These are phyloP conservation scores for Drosophila oshimai DNA, from an alignment of 1,140 invertebrate genomes.

Conservation along the genomic window DNA sequence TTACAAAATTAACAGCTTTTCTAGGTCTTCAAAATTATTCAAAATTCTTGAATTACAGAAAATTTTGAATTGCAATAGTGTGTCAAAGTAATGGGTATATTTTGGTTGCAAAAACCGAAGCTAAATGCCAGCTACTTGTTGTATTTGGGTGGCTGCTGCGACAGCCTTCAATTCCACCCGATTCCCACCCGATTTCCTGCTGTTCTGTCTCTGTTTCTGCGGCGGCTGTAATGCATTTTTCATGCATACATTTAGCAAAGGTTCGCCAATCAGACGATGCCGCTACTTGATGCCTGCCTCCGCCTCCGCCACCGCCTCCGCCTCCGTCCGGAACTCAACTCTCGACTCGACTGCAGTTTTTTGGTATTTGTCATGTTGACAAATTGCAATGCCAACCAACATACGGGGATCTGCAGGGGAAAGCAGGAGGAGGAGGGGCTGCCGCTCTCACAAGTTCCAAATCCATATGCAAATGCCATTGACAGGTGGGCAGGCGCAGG, in stretches of 20 bases:
- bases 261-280: conserved; percentile 64
- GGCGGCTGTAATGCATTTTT: conserved; percentile 69
- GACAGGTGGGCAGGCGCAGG: conserved; percentile 55
- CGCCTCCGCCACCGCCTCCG: not conserved
- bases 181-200: not conserved
- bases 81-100: not conserved
- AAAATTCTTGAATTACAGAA: no score
- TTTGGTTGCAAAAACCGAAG: not conserved
- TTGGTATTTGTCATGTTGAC: conserved; percentile 67
- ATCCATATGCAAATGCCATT: conserved; percentile 66
- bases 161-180: not conserved
- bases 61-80: no score
- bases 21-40: no score
- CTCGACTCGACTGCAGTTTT: conserved; percentile 34
- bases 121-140: not conserved
- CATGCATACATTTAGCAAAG: conserved; percentile 73
- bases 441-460: conserved; percentile 50
- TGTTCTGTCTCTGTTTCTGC: conserved; percentile 27
- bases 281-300: conserved; percentile 50
- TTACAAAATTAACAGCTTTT: no score
- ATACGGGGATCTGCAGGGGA: conserved; percentile 23
- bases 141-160: conserved; percentile 5
- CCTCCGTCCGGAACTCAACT: conserved; percentile 31
- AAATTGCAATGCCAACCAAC: conserved; percentile 56
- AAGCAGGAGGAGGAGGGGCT: not conserved